Conservation (phyloP, 2,113 vertebrate genomes). For the Mellivora capensis region DNA sequence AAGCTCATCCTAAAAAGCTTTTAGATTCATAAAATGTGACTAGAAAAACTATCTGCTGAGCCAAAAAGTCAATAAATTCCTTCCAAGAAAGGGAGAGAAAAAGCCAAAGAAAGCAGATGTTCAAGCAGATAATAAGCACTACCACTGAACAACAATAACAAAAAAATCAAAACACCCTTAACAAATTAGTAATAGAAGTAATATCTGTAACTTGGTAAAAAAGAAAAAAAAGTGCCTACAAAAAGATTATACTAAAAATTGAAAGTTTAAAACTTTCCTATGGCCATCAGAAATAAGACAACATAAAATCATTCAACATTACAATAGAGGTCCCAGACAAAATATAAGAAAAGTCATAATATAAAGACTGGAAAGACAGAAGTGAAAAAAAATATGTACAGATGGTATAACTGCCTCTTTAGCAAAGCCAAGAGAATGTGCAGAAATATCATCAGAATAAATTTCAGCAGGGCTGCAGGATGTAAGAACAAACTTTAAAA, state of each 20-base stretch:
- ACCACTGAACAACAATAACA: not conserved
- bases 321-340: not conserved
- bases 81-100: not conserved
- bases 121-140: not conserved
- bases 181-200: not conserved
- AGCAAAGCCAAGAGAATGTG: not conserved
- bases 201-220: not conserved
- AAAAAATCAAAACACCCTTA: not conserved
- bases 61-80: not conserved
- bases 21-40: not conserved
- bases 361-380: not conserved
- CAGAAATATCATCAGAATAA: not conserved
- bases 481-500: conserved; percentile 1
- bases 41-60: not conserved
- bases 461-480: not conserved
- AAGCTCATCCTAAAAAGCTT: not conserved
- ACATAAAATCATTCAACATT: not conserved
- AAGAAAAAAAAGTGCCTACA: not conserved
- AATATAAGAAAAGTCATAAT: conserved; percentile 1
- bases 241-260: not conserved
- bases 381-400: not conserved
- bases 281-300: not conserved
- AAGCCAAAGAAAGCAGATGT: not conserved
- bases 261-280: not conserved
- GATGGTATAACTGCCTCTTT: not conserved